Evolutionary conservation across 2,797 vertebrate genomes (phyloP).

Genomic region (Nasua narica): DNA sequence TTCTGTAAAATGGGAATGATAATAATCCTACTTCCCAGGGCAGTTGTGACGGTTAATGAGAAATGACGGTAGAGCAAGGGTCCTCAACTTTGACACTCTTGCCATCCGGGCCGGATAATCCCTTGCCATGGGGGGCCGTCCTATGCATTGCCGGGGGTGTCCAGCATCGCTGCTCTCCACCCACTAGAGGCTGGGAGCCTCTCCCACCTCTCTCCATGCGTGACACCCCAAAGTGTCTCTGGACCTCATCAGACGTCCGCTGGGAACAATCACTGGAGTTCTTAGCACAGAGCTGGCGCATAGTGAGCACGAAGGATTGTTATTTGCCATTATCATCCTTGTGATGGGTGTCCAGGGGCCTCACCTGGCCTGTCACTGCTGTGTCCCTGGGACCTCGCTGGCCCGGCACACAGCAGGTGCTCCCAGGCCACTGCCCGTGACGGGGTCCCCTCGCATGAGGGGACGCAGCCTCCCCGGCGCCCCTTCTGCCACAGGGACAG

Average conservation of each 20-base stretch:
- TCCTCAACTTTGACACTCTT: accelerated
- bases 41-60: not conserved
- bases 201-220: not conserved
- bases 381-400: accelerated
- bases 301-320: accelerated
- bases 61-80: accelerated
- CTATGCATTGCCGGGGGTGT: not conserved
- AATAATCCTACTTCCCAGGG: too few relatives aligned
- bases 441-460: not conserved
- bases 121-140: accelerated
- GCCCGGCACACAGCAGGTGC: not conserved
- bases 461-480: not conserved
- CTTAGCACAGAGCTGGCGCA: accelerated
- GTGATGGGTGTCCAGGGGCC: not conserved
- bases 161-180: too few relatives aligned
- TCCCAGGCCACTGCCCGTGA: not conserved
- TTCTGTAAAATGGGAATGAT: not conserved
- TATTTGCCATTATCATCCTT: not conserved
- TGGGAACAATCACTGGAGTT: not conserved
- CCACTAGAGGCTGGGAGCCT: not conserved
- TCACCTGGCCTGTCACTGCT: not conserved
- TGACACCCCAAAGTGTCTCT: not conserved
- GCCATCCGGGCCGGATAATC: not conserved
- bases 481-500: not conserved
- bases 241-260: not conserved